phyloP scores from a whole-genome alignment of 2,797 vertebrate species.

The Bradypodion pumilum region DNA sequence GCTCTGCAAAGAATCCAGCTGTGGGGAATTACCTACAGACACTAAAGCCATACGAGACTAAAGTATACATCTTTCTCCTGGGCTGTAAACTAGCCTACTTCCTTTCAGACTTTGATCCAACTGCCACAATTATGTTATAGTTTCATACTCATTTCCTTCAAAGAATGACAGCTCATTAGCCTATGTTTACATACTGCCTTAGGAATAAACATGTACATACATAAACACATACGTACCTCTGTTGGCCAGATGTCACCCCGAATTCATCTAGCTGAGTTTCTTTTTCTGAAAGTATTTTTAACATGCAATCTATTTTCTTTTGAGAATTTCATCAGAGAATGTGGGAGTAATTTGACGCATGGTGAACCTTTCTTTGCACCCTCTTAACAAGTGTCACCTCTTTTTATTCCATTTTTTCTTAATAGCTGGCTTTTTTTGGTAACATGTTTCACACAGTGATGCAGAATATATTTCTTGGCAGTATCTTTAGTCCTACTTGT shows the following conservation, averaged over 20 bases:
- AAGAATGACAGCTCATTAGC: slow-evolving; percentile 31
- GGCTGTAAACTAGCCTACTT: slow-evolving; percentile 9
- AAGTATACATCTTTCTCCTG: neutral
- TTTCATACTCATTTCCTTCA: slow-evolving; percentile 22
- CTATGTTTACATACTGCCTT: slow-evolving; percentile 22
- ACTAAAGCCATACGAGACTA: neutral
- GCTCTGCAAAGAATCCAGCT: slow-evolving; percentile 1
- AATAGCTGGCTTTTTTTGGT: neutral
- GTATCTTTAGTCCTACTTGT: neutral
- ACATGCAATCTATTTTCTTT: neutral
- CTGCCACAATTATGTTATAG: slow-evolving; percentile 16
- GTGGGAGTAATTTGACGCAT: neutral
- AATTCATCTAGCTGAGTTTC: slow-evolving; percentile 1
- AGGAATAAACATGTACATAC: slow-evolving; percentile 29
- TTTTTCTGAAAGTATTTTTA: neutral
- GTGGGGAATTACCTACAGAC: slow-evolving; percentile 14
- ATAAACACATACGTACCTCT: slow-evolving; percentile 9
- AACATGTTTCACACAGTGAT: neutral
- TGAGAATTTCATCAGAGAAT: neutral
- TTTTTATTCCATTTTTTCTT: neutral
- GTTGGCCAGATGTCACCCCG: slow-evolving; percentile 24
- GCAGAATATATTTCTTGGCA: neutral
- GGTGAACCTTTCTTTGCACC: neutral
- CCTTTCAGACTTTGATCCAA: slow-evolving; percentile 29
- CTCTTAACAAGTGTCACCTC: neutral